Evolutionary conservation across 2,113 vertebrate genomes (phyloP).

Genomic region (Herpetotheres cachinnans): DNA sequence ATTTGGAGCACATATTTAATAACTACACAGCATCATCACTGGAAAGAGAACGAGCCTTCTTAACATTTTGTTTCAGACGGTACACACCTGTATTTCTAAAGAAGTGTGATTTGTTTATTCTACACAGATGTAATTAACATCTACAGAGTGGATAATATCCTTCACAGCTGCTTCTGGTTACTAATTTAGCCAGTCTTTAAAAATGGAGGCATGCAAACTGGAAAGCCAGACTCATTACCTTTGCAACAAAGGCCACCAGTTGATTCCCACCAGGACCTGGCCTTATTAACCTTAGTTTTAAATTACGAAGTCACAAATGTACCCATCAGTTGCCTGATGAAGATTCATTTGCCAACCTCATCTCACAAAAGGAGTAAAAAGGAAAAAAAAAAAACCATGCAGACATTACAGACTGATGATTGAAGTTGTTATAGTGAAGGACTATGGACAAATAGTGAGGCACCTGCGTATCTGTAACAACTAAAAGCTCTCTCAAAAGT

Average conservation of each 20-base stretch:
- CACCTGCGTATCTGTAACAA: background rate
- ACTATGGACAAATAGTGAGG: background rate
- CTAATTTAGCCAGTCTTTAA: background rate
- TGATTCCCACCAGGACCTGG: slow-evolving; percentile 36
- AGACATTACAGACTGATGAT: background rate
- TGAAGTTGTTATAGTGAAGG: background rate
- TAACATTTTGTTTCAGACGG: background rate
- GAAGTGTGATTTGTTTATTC: background rate
- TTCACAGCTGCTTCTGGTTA: background rate
- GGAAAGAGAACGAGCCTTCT: background rate
- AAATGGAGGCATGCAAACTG: background rate
- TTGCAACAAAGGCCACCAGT: slow-evolving; percentile 21
- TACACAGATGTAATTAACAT: background rate
- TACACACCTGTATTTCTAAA: background rate
- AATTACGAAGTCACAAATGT: slow-evolving; percentile 67
- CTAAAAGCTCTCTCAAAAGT: slow-evolving; percentile 15
- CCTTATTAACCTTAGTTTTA: slow-evolving; percentile 64
- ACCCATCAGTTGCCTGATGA: slow-evolving; percentile 63
- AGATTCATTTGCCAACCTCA: slow-evolving; percentile 58
- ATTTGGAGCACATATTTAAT: accelerated
- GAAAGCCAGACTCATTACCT: slow-evolving; percentile 48
- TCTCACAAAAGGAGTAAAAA: slow-evolving; percentile 52
- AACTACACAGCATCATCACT: background rate
- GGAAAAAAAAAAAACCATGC: too few species aligned
- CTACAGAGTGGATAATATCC: background rate